phyloP scores from a whole-genome alignment of 2,888 invertebrate genomes.

The Maniola hyperantus region DNA sequence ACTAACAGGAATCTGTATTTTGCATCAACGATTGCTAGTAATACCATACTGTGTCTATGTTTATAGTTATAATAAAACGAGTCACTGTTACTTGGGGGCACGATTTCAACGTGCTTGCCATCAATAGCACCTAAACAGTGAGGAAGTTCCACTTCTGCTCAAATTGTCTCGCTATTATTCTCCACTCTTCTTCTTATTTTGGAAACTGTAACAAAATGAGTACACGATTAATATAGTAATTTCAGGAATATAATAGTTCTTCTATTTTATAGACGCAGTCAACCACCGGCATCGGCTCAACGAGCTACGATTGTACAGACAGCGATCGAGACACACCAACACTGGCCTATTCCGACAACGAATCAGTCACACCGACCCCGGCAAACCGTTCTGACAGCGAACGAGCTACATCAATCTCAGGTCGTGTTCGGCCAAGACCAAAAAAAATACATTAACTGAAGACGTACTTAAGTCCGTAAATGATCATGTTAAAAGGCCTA shows the following conservation, averaged over 20 bases:
- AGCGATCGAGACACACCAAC: neutral
- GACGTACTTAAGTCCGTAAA: slow-evolving; percentile 8
- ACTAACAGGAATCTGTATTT: slow-evolving; percentile 25
- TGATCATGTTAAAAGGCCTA: slow-evolving; percentile 6
- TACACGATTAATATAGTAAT: slow-evolving; percentile 1
- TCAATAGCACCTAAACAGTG: slow-evolving; percentile 6
- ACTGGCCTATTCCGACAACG: neutral
- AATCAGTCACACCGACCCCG: slow-evolving; percentile 4
- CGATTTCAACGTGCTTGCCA: slow-evolving; percentile 4
- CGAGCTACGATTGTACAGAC: slow-evolving; percentile 3
- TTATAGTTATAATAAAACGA: slow-evolving; percentile 26
- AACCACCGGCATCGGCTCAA: slow-evolving; percentile 6
- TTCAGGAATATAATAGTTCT: slow-evolving; percentile 7
- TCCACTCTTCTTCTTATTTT: slow-evolving; percentile 3
- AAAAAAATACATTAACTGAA: slow-evolving; percentile 7
- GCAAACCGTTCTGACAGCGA: slow-evolving; percentile 4
- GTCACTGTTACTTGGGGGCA: slow-evolving; percentile 4
- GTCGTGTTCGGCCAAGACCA: slow-evolving; percentile 7
- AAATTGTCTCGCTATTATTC: slow-evolving; percentile 3
- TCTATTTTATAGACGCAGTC: slow-evolving; percentile 4
- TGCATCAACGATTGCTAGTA: slow-evolving; percentile 28
- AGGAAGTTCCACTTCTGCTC: slow-evolving; percentile 4
- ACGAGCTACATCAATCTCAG: slow-evolving; percentile 4
- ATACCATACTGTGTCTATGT: slow-evolving; percentile 18
- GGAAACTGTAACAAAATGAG: slow-evolving; percentile 7